These are phyloP conservation scores for Teleogryllus occipitalis DNA, from an alignment of 1,140 invertebrate species.

Conservation along the genomic window DNA sequence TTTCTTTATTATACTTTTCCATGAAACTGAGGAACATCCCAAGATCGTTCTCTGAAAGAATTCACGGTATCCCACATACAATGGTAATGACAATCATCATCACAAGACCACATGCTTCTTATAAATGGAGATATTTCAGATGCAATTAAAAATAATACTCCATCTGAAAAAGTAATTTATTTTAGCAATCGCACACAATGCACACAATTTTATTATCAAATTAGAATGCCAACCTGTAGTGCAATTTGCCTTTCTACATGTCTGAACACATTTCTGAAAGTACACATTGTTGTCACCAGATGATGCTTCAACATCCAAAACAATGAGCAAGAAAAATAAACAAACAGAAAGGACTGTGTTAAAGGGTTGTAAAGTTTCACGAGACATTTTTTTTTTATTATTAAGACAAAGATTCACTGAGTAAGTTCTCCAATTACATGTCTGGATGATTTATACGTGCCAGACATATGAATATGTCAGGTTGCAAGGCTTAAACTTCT, in stretches of 20 bases:
- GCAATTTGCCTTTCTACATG: constrained; percentile 13
- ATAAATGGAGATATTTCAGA: constrained; percentile 44
- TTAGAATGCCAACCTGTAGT: constrained; percentile 4
- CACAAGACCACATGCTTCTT: constrained; percentile 58
- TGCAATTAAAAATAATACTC: background rate
- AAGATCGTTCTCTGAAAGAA: constrained; percentile 58
- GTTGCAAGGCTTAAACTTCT: too few species aligned
- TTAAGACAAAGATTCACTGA: too few species aligned
- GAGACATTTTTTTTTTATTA: too few species aligned
- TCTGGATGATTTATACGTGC: too few species aligned
- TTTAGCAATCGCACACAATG: background rate
- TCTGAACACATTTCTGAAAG: constrained; percentile 15
- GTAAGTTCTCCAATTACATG: too few species aligned
- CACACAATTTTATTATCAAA: background rate
- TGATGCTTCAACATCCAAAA: constrained; percentile 1
- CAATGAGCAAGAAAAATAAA: too few species aligned
- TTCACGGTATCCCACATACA: constrained; percentile 93
- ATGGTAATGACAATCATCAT: constrained; percentile 73
- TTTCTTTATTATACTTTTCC: constrained; percentile 65
- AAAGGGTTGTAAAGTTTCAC: too few species aligned
- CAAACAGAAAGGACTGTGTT: too few species aligned
- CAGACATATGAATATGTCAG: too few species aligned
- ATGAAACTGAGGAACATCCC: constrained; percentile 82
- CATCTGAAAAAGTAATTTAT: background rate
- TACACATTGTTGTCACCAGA: constrained; percentile 14